phyloP scores from a whole-genome alignment of 30 jellyfish, hydroid and myxozoan species.

The Turritopsis dohrnii region DNA sequence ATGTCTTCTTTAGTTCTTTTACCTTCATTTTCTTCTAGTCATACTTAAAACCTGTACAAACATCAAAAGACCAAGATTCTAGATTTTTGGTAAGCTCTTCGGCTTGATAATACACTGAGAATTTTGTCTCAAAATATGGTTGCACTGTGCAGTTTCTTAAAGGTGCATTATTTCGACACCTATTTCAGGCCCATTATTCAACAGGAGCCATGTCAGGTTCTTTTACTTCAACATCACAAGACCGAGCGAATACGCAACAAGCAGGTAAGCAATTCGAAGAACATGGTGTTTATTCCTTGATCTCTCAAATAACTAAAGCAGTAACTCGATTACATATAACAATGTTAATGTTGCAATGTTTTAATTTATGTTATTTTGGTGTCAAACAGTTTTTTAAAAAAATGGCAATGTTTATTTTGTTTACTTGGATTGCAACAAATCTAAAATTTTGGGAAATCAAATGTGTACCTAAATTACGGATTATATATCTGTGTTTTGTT shows the following conservation, averaged over 20 bases:
- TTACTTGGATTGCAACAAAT: too few relatives aligned
- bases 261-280: conserved; percentile 53
- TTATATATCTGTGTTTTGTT: too few relatives aligned
- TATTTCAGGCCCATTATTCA: conserved; percentile 71
- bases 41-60: conserved; percentile 11
- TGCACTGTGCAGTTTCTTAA: background rate
- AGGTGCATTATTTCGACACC: background rate
- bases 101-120: background rate
- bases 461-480: too few relatives aligned
- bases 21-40: background rate
- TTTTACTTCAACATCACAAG: conserved; percentile 84
- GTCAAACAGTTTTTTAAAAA: background rate
- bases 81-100: conserved; percentile 7
- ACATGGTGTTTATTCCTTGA: too few relatives aligned
- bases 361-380: background rate
- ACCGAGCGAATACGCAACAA: conserved; percentile 68
- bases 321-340: too few relatives aligned
- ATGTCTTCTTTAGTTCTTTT: background rate
- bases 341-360: background rate
- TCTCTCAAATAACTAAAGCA: too few relatives aligned
- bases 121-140: too few relatives aligned
- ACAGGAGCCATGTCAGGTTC: conserved; percentile 99
- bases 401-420: background rate
- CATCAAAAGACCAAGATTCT: background rate
- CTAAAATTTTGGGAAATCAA: background rate